Percentiles rank a stretch among this genome's conserved stretches.
These are phyloP conservation scores for Mnemiopsis leidyi DNA, from an alignment of 37 sponge, comb jelly and placozoan genomes.

Conservation along the genomic window DNA sequence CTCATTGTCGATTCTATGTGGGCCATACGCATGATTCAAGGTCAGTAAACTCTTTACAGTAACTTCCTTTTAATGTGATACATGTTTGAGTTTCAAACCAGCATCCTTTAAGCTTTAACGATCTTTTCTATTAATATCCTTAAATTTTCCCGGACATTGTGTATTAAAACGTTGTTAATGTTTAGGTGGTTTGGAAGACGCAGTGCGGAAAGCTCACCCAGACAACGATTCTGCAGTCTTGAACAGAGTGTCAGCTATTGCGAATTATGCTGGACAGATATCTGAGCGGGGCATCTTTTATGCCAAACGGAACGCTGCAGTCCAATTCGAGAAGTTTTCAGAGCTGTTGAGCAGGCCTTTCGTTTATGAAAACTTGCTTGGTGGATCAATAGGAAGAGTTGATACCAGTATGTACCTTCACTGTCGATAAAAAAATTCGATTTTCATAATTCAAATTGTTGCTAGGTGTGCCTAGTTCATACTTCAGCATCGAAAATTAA, in stretches of 20 bases:
- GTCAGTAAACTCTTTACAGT: background rate
- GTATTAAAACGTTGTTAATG: too few relatives aligned
- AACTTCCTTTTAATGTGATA: background rate
- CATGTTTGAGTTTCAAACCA: background rate
- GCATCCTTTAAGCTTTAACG: too few relatives aligned
- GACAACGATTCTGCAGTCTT: background rate
- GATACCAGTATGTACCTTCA: too few relatives aligned
- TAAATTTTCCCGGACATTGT: too few relatives aligned
- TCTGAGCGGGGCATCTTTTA: background rate
- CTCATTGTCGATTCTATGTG: conserved; percentile 49
- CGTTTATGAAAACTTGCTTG: background rate
- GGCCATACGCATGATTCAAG: conserved; percentile 42
- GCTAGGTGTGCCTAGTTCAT: too few relatives aligned
- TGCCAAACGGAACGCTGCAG: conserved; percentile 8
- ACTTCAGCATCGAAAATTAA: too few relatives aligned
- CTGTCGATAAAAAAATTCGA: too few relatives aligned
- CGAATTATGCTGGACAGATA: background rate
- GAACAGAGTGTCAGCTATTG: background rate
- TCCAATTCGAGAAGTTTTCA: conserved; percentile 3
- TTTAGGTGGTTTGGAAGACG: background rate
- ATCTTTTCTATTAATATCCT: background rate
- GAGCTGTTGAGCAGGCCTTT: conserved; percentile 20
- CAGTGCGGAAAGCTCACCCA: background rate
- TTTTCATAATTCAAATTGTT: too few relatives aligned
- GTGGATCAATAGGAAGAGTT: background rate